Conservation (phyloP, 2,888 invertebrate genomes). For the Mechanitis mazaeus region DNA sequence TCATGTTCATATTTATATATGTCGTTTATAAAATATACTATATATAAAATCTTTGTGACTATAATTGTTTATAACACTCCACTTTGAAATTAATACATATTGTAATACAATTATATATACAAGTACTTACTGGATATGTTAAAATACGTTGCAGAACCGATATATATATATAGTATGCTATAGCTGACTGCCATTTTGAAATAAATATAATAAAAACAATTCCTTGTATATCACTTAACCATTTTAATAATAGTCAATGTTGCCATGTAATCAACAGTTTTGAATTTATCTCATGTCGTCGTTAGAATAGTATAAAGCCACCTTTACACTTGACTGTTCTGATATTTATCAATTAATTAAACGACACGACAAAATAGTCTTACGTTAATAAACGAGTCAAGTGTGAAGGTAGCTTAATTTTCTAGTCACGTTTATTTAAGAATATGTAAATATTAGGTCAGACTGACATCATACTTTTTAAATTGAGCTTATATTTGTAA, state of each 20-base stretch:
- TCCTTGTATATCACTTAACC: conserved; percentile 25
- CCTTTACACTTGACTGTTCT: conserved; percentile 14
- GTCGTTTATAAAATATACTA: no score
- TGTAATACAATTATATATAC: no score
- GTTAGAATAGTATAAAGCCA: conserved; percentile 20
- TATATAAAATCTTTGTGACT: no score
- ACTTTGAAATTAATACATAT: no score
- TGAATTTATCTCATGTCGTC: conserved; percentile 22
- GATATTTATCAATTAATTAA: background rate
- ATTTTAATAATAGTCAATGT: conserved; percentile 16
- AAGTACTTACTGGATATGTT: no score
- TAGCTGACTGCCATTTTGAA: conserved; percentile 36
- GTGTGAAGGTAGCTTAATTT: conserved; percentile 30
- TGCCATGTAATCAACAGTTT: conserved; percentile 22
- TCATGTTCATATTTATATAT: no score
- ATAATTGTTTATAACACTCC: no score
- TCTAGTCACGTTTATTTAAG: conserved; percentile 34
- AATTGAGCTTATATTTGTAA: conserved; percentile 71
- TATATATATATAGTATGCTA: conserved; percentile 26
- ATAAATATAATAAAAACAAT: conserved; percentile 27
- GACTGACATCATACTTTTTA: conserved; percentile 66
- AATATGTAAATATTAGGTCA: conserved; percentile 46
- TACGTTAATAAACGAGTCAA: background rate
- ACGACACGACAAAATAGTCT: background rate
- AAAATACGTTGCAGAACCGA: background rate